These are phyloP conservation scores for Prionchulus punctatus DNA, from an alignment of 2,888 invertebrate genomes.

Conservation along the genomic window DNA sequence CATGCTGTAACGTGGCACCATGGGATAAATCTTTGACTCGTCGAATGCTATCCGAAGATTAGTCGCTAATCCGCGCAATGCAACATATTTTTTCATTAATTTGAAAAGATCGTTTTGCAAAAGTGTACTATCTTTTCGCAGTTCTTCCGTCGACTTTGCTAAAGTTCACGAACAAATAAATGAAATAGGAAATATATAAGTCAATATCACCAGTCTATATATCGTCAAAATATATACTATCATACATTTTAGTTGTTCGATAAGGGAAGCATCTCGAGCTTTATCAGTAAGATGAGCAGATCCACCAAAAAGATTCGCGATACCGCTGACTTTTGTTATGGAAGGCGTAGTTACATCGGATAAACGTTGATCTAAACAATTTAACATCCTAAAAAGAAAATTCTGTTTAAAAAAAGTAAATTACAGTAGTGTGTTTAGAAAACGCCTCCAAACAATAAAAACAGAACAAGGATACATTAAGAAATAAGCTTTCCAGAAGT, in stretches of 20 bases:
- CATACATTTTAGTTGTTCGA: slow-evolving; percentile 22
- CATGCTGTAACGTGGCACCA: slow-evolving; percentile 82
- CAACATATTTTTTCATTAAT: slow-evolving; percentile 74
- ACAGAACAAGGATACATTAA: no score
- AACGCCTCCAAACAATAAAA: no score
- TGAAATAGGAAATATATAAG: background rate
- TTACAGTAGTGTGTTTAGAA: no score
- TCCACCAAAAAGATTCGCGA: slow-evolving; percentile 23
- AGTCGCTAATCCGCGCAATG: slow-evolving; percentile 66
- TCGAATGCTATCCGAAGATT: slow-evolving; percentile 76
- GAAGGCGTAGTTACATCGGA: background rate
- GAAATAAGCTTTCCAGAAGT: no score
- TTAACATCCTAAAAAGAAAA: background rate
- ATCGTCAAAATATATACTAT: no score
- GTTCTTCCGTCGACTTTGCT: slow-evolving; percentile 83
- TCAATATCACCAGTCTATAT: background rate
- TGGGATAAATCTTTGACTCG: slow-evolving; percentile 77
- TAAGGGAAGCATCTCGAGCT: slow-evolving; percentile 22
- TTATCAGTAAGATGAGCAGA: slow-evolving; percentile 23
- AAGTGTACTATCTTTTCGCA: slow-evolving; percentile 79
- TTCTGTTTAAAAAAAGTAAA: background rate
- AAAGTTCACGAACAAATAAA: slow-evolving; percentile 18
- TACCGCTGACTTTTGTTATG: slow-evolving; percentile 16
- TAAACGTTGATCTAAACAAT: background rate
- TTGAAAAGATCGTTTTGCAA: slow-evolving; percentile 83